Percentiles rank a stretch among this genome's conserved stretches.
phyloP scores from a whole-genome alignment of 2,113 vertebrate genomes.

The Sceloporus undulatus region DNA sequence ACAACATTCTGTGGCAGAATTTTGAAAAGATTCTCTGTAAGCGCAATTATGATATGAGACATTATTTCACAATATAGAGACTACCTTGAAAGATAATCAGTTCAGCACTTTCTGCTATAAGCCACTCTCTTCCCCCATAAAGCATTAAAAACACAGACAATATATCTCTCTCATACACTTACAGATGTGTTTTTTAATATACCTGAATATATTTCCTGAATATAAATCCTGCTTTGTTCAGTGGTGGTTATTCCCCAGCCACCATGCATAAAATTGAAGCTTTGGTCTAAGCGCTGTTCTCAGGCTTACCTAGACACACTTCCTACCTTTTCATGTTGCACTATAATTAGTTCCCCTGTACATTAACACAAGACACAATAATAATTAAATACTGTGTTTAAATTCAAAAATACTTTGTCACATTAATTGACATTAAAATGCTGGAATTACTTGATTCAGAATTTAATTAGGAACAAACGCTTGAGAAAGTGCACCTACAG shows the following conservation, averaged over 20 bases:
- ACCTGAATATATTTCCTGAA: slow-evolving; percentile 22
- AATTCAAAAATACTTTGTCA: not conserved
- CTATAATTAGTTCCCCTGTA: not conserved
- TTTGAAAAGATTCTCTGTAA: not conserved
- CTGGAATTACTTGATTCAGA: not conserved
- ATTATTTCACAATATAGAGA: not conserved
- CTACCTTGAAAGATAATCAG: too few relatives aligned
- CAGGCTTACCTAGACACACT: not conserved
- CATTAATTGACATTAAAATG: slow-evolving; percentile 21
- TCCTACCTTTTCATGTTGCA: not conserved
- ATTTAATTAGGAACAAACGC: not conserved
- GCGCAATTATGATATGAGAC: not conserved
- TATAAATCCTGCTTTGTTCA: not conserved
- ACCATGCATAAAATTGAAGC: not conserved
- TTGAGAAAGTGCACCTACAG: rapidly evolving
- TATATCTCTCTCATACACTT: not conserved
- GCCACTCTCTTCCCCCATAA: not conserved
- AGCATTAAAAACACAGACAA: not conserved
- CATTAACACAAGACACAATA: not conserved
- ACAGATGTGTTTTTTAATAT: not conserved
- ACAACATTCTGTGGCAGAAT: not conserved
- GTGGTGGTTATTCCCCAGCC: not conserved
- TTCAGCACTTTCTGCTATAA: not conserved
- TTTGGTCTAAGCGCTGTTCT: not conserved
- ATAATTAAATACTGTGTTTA: not conserved